These are phyloP conservation scores for Cyclura pinguis DNA, from an alignment of 2,797 vertebrate species.

Conservation along the genomic window DNA sequence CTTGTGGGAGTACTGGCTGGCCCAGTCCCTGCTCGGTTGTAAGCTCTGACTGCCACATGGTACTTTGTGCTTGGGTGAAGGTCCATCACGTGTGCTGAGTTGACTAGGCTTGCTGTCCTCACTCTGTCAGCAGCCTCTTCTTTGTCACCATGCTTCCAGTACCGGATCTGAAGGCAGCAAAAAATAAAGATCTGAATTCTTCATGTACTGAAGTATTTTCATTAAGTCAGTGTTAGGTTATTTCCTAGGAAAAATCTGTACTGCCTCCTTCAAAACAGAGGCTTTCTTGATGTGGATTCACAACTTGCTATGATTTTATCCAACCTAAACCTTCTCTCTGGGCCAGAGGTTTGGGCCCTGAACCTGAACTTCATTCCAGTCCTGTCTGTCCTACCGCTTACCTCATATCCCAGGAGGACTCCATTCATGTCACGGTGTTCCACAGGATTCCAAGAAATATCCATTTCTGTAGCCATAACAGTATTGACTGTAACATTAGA, in stretches of 20 bases:
- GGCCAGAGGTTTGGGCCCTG: neutral
- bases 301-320: neutral
- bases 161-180: constrained; percentile 86
- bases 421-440: constrained; percentile 85
- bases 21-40: constrained; percentile 94
- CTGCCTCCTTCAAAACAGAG: neutral
- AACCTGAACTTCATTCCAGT: neutral
- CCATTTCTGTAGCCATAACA: constrained; percentile 91
- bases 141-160: constrained; percentile 95
- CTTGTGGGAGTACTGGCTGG: constrained; percentile 88
- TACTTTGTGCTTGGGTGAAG: constrained; percentile 93
- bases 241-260: neutral
- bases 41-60: constrained; percentile 90
- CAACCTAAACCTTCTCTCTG: neutral
- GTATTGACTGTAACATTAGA: constrained; percentile 87
- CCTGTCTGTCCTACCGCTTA: constrained; percentile 59
- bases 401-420: constrained; percentile 94
- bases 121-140: constrained; percentile 94
- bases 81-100: constrained; percentile 85
- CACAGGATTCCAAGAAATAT: constrained; percentile 92
- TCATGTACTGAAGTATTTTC: neutral
- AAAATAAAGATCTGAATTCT: neutral
- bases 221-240: neutral
- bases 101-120: constrained; percentile 89
- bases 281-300: neutral